A percentile compares a stretch with the other conserved stretches of the same genome.
These are phyloP conservation scores for Oceanodroma tethys DNA, from an alignment of 2,113 vertebrate genomes.

Conservation along the genomic window DNA sequence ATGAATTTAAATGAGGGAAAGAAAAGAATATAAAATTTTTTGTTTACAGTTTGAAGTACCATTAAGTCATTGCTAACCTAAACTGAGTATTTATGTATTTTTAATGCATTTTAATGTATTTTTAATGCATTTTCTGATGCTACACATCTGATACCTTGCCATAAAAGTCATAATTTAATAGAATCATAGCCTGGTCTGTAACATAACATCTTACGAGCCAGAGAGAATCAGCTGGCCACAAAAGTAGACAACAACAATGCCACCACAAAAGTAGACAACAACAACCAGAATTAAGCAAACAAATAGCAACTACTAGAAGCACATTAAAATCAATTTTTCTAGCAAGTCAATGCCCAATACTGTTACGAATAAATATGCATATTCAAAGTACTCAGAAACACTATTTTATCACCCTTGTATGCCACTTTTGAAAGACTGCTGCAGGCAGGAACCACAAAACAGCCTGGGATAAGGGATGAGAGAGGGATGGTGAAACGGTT, in stretches of 20 bases:
- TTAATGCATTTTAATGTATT: background rate
- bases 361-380: background rate
- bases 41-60: background rate
- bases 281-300: background rate
- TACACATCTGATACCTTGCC: background rate
- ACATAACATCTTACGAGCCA: background rate
- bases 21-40: background rate
- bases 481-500: background rate
- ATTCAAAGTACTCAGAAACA: background rate
- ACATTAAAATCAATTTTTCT: background rate
- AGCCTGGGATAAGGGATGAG: background rate
- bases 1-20: slow-evolving; percentile 10
- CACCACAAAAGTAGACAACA: background rate
- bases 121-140: background rate
- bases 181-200: background rate
- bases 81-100: background rate
- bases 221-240: background rate
- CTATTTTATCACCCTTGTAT: background rate
- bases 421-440: background rate
- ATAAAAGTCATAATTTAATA: background rate
- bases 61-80: background rate
- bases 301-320: background rate
- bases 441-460: background rate
- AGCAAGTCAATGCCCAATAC: background rate
- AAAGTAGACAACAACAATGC: background rate